Evolutionary conservation across 2,797 vertebrate genomes (phyloP).

Genomic region (Dendrocincla fuliginosa): DNA sequence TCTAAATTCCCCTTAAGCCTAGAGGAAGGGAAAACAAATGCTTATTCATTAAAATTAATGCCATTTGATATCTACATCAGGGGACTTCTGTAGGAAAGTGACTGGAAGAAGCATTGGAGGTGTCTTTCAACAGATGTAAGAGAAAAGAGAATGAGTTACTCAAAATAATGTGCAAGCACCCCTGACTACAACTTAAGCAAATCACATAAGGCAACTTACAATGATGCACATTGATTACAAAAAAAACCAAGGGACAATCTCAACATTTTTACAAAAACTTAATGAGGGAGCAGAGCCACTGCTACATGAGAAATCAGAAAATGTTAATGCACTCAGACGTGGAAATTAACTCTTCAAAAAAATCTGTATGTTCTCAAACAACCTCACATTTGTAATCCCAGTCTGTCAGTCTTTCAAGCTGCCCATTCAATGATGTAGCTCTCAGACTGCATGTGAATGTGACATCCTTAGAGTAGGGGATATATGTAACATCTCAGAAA

Average conservation of each 20-base stretch:
- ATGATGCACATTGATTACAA: background rate
- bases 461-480: background rate
- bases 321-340: background rate
- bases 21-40: background rate
- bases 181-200: background rate
- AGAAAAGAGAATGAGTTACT: background rate
- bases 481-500: background rate
- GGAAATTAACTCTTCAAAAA: background rate
- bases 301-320: background rate
- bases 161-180: background rate
- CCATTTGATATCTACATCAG: background rate
- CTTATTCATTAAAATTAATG: conserved; percentile 27
- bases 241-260: background rate
- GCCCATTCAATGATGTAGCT: background rate
- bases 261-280: background rate
- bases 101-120: background rate
- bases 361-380: background rate
- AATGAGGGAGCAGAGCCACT: background rate
- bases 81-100: background rate
- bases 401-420: background rate
- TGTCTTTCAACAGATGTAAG: background rate
- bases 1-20: background rate
- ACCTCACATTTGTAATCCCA: background rate
- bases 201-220: background rate
- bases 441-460: background rate